Percentiles rank a stretch among this genome's conserved stretches.
phyloP scores from a whole-genome alignment of 1,140 invertebrate genomes.

The Cydia strobilella region DNA sequence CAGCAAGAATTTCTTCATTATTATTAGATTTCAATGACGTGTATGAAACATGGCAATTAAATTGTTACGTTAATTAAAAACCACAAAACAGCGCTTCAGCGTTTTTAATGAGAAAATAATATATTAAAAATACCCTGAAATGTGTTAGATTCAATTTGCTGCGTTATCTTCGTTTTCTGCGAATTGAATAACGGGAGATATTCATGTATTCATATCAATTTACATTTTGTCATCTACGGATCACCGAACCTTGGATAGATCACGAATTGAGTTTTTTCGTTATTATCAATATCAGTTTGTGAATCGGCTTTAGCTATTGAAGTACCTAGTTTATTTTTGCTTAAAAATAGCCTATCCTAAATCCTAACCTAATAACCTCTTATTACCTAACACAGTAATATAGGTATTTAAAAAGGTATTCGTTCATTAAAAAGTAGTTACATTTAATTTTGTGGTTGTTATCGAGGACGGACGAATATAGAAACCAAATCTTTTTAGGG shows the following conservation, averaged over 20 bases:
- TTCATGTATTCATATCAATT: slow-evolving; percentile 12
- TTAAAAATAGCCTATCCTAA: no score
- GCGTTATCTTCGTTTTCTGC: not conserved
- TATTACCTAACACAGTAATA: not conserved
- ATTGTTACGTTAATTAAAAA: slow-evolving; percentile 1
- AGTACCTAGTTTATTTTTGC: no score
- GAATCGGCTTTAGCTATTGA: not conserved
- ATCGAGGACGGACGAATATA: not conserved
- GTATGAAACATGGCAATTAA: not conserved
- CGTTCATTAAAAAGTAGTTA: not conserved
- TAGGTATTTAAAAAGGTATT: not conserved
- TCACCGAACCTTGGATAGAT: slow-evolving; percentile 8
- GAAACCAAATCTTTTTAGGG: no score
- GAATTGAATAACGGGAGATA: slow-evolving; percentile 1
- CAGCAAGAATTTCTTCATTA: not conserved
- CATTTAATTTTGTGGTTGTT: not conserved
- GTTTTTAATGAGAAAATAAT: not conserved
- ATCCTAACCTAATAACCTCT: no score
- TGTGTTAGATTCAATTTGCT: slow-evolving; percentile 3
- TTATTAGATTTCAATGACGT: not conserved
- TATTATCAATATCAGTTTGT: not conserved
- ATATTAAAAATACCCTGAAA: not conserved
- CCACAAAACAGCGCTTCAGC: not conserved
- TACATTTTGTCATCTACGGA: slow-evolving; percentile 1
- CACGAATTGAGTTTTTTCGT: not conserved